Base-by-base conservation (phyloP, 30 jellyfish, hydroid and myxozoan genomes). In the Cassiopea xamachana region DNA sequence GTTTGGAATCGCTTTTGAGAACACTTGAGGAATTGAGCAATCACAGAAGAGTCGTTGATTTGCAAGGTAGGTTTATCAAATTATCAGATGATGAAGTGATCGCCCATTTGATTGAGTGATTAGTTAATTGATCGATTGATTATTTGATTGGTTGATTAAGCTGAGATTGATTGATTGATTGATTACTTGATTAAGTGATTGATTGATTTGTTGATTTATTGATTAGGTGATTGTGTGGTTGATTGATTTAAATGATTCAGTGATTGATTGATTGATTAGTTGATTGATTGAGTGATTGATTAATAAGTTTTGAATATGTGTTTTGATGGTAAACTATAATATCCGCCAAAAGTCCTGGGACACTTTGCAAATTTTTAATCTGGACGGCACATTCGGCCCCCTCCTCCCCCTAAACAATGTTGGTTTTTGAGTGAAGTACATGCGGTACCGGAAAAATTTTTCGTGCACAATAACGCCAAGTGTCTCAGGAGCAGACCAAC, bases 1-100 rank as follows among this genome's bases (percentile, higher is more conserved):
- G 92, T 59, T 50, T 84, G 85, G 85, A 84, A 73, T 84, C 92
- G 48, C 80, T 84, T 49, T 73, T 84, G 51, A 73, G 92, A 51
- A 84, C 43, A 69, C 61, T 84, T 10, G 92, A 84, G 51, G 85
- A 84, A 58, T 27, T 84, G 1, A 84, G 75, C 85, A 72, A 84
- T 84, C 84, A 84, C 79, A 74, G 79, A 84, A 74, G 92, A 48
- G 80, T 84, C 39, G 86, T 84, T 48, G 48, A 84, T 50, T 73
- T 84, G 75, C 92, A 84, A 84, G 92, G 92, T 84, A 58, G 12
- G 6, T 48, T 1, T 18, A 27, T 64, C 27, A 17, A 14, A 4
- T 64, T 2, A 14, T 64, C 6, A 13, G 15, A 13, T 64, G 19
- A 64, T 7, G 8, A 2, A 64, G 8, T 64, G 43, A 17, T 17